These are phyloP conservation scores for Mesocentrotus franciscanus DNA, from an alignment of 53 echinoderm and acorn worm species.

Conservation along the genomic window DNA sequence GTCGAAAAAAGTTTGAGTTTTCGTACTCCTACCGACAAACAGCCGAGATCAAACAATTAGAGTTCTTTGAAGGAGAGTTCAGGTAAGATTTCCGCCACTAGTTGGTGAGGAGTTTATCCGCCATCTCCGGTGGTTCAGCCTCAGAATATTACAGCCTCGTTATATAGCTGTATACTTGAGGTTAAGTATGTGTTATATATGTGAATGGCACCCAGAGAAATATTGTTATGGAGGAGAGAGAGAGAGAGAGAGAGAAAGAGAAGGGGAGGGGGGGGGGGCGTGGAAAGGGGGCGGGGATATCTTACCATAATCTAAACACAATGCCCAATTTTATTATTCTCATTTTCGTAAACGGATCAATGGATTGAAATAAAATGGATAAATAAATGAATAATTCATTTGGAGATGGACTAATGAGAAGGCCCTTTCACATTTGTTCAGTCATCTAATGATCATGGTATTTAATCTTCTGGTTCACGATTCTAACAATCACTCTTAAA, in stretches of 20 bases:
- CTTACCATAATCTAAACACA: too few relatives aligned
- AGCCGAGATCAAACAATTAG: conserved; percentile 51
- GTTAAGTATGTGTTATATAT: background rate
- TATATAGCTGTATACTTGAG: background rate
- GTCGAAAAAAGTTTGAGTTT: background rate
- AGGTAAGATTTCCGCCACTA: conserved; percentile 27
- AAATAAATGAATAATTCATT: too few relatives aligned
- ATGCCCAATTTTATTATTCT: too few relatives aligned
- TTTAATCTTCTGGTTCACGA: too few relatives aligned
- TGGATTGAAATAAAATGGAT: too few relatives aligned
- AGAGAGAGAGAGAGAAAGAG: background rate
- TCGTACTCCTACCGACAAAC: background rate
- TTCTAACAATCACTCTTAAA: too few relatives aligned
- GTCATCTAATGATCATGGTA: too few relatives aligned
- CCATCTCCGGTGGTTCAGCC: conserved; percentile 50
- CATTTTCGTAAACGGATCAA: too few relatives aligned
- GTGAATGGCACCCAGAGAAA: too few relatives aligned
- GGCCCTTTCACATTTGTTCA: too few relatives aligned
- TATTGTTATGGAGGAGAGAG: background rate
- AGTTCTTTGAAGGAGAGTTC: conserved; percentile 19
- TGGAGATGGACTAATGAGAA: too few relatives aligned
- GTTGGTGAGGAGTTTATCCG: conserved; percentile 35
- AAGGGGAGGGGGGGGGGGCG: background rate
- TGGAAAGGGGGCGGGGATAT: background rate
- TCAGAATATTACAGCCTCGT: background rate